phyloP scores from a whole-genome alignment of 2,113 vertebrate genomes.

The Myiozetetes cayanensis region DNA sequence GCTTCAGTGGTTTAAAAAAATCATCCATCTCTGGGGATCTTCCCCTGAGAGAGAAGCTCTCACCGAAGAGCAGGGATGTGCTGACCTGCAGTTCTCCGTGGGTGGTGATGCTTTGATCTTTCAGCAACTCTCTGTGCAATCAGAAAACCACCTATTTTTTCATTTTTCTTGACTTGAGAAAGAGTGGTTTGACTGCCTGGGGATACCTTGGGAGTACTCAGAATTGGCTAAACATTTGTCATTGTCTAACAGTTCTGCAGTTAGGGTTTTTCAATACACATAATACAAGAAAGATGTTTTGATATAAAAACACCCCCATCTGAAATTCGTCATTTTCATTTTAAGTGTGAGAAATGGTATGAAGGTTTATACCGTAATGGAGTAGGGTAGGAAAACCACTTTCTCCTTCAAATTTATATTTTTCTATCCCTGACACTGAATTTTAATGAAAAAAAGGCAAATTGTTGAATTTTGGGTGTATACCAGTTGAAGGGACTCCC shows the following conservation, averaged over 20 bases:
- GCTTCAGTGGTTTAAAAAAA: background rate
- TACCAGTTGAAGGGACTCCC: background rate
- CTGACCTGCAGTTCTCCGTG: background rate
- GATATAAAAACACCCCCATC: background rate
- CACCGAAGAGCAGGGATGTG: background rate
- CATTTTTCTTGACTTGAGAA: background rate
- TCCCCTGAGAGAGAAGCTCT: background rate
- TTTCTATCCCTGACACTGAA: background rate
- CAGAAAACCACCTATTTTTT: constrained; percentile 1
- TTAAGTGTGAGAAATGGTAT: background rate
- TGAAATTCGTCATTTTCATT: background rate
- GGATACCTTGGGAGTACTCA: background rate
- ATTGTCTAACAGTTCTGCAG: constrained; percentile 10
- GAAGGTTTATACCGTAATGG: background rate
- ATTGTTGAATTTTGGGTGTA: background rate
- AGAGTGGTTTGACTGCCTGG: background rate
- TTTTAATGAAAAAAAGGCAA: background rate
- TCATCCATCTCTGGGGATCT: background rate
- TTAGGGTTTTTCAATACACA: background rate
- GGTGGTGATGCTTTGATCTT: constrained; percentile 19
- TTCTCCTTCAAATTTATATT: background rate
- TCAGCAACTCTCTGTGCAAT: background rate
- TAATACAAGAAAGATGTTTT: background rate
- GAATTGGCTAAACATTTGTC: constrained; percentile 22
- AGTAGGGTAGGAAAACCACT: background rate